These are phyloP conservation scores for Drosophila lutescens DNA, from an alignment of 2,888 invertebrate genomes.

Conservation along the genomic window DNA sequence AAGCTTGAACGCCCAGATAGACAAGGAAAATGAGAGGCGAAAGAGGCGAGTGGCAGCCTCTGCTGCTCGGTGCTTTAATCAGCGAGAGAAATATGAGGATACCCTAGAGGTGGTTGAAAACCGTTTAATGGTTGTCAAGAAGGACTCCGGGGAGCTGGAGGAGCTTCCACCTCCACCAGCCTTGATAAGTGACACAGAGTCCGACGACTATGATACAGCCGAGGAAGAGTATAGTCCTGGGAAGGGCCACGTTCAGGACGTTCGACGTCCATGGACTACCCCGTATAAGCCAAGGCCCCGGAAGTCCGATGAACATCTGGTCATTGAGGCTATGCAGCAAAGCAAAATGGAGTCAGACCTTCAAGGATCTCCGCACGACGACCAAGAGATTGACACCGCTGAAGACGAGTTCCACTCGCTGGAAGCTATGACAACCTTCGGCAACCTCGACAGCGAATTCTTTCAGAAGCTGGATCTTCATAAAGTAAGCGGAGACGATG, in stretches of 20 bases:
- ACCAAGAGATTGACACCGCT: conserved; percentile 31
- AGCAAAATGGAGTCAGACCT: neutral
- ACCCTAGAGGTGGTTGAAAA: conserved; percentile 78
- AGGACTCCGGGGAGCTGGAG: conserved; percentile 67
- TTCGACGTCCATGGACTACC: conserved; percentile 45
- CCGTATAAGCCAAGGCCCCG: conserved; percentile 52
- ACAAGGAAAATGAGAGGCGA: conserved; percentile 53
- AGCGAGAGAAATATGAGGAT: conserved; percentile 78
- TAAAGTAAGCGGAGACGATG: conserved; percentile 47
- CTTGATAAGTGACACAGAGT: conserved; percentile 56
- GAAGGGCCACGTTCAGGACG: neutral
- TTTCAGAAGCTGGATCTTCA: conserved; percentile 70
- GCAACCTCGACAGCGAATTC: conserved; percentile 71
- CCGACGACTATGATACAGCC: conserved; percentile 57
- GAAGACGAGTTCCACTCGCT: conserved; percentile 65
- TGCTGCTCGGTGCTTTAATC: conserved; percentile 72
- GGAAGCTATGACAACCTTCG: conserved; percentile 57
- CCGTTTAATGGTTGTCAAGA: conserved; percentile 76
- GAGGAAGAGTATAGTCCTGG: conserved; percentile 31
- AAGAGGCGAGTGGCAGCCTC: conserved; percentile 55
- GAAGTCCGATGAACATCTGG: conserved; percentile 43
- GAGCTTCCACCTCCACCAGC: conserved; percentile 69
- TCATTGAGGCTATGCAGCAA: conserved; percentile 37
- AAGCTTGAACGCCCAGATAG: conserved; percentile 61
- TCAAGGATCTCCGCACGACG: conserved; percentile 3